Percentiles rank a stretch among this genome's conserved stretches.
phyloP scores from a whole-genome alignment of 2,888 invertebrate species.

The Kryphioiulus occultus region DNA sequence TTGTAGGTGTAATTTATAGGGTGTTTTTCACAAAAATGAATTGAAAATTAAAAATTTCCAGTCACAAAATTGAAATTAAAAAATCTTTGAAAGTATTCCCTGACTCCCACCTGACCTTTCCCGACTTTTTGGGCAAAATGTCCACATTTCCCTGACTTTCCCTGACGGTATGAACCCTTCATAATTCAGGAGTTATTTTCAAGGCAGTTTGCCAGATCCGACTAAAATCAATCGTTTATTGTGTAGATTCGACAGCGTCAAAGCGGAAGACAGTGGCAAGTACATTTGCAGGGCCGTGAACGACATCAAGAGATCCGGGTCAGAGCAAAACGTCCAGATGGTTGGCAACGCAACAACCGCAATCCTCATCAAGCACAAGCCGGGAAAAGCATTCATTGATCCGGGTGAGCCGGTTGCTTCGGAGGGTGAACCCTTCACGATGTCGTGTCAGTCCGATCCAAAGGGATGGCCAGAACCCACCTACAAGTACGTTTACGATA shows the following conservation, averaged over 20 bases:
- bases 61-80: too few relatives aligned
- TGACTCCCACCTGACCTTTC: too few relatives aligned
- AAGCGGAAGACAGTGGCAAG: conserved; percentile 85
- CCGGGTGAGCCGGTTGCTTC: conserved; percentile 81
- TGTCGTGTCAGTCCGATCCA: conserved; percentile 76
- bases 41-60: too few relatives aligned
- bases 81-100: too few relatives aligned
- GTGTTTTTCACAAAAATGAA: too few relatives aligned
- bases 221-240: background rate
- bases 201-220: too few relatives aligned
- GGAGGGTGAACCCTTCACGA: conserved; percentile 66
- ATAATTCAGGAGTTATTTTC: too few relatives aligned
- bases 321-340: conserved; percentile 72
- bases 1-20: too few relatives aligned
- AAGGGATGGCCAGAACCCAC: conserved; percentile 93
- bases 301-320: conserved; percentile 76
- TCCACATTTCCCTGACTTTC: too few relatives aligned
- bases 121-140: too few relatives aligned
- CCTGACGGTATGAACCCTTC: too few relatives aligned
- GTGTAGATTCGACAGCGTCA: conserved; percentile 72
- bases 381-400: conserved; percentile 79
- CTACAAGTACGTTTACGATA: conserved; percentile 65
- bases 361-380: conserved; percentile 83
- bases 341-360: conserved; percentile 83
- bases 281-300: conserved; percentile 90